Conservation (phyloP, 2,888 invertebrate species). For the Epistrophe grossulariae region DNA sequence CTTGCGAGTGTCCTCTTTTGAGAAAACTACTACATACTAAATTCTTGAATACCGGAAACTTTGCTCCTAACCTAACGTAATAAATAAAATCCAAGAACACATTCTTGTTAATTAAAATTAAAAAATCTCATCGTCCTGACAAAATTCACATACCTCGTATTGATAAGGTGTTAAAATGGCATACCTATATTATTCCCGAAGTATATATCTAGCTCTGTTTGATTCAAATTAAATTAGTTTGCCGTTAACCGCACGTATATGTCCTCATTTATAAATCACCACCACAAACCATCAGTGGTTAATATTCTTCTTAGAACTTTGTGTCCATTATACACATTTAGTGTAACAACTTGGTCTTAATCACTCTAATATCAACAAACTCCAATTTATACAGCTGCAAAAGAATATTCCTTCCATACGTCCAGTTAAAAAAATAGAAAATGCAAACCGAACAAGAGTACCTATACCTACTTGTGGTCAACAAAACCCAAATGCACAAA, state of each 20-base stretch:
- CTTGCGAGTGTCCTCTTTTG: too few species aligned
- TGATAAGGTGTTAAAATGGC: not conserved
- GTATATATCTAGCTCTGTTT: not conserved
- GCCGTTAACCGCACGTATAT: conserved; percentile 2
- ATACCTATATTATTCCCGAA: not conserved
- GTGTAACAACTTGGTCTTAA: conserved; percentile 20
- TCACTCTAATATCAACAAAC: conserved; percentile 28
- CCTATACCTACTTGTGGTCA: too few species aligned
- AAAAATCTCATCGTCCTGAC: not conserved
- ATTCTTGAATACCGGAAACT: not conserved
- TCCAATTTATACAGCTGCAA: not conserved
- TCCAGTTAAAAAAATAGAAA: not conserved
- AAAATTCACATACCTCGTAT: not conserved
- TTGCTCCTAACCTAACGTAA: not conserved
- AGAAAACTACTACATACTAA: too few species aligned
- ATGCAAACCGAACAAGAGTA: conserved; percentile 37
- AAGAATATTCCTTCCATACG: conserved; percentile 4
- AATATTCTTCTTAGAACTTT: conserved; percentile 18
- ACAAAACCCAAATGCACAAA: conserved; percentile 29
- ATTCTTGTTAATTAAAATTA: not conserved
- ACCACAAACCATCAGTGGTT: not conserved
- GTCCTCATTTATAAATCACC: conserved; percentile 11
- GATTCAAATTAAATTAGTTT: conserved; percentile 3
- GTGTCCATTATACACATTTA: not conserved
- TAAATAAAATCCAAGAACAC: not conserved